A percentile compares a stretch with the other conserved stretches of the same genome.
Conservation (phyloP, 2,113 vertebrate species). For the Holacanthus passer region DNA sequence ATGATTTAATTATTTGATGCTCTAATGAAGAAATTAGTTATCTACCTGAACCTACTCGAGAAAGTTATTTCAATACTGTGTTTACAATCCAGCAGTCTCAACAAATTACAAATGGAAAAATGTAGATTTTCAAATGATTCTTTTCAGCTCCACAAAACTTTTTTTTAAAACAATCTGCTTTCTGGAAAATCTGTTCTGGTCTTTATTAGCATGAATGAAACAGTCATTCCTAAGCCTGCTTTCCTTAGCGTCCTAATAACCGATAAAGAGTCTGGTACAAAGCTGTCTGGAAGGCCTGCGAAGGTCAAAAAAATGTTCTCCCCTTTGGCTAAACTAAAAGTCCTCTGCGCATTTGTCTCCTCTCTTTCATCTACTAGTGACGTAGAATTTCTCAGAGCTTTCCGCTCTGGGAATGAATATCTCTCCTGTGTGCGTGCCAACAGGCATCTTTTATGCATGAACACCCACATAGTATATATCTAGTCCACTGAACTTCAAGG, state of each 20-base stretch:
- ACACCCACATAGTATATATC: not conserved
- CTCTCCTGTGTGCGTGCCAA: not conserved
- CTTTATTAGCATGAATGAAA: conserved; percentile 20
- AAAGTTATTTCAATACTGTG: not conserved
- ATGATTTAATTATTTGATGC: not conserved
- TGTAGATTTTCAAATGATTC: not conserved
- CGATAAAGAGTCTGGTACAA: not conserved
- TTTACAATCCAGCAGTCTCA: not conserved
- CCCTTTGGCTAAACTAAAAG: conserved; percentile 14
- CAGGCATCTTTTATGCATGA: conserved; percentile 5
- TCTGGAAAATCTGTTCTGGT: not conserved
- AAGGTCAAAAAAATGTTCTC: not conserved
- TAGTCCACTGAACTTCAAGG: not conserved
- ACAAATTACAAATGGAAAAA: not conserved
- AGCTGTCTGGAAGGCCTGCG: not conserved
- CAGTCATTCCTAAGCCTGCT: not conserved
- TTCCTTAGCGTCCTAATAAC: conserved; percentile 1
- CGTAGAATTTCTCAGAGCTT: conserved; percentile 2
- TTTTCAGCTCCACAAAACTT: not conserved
- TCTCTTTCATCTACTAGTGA: conserved; percentile 8
- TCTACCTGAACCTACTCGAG: no score
- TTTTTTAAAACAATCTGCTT: not conserved
- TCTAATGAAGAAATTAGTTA: not conserved
- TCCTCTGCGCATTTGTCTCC: not conserved
- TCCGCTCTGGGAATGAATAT: not conserved